A percentile compares a stretch with the other conserved stretches of the same genome.
These are phyloP conservation scores for Morpho helenor DNA, from an alignment of 2,888 invertebrate genomes.

Conservation along the genomic window DNA sequence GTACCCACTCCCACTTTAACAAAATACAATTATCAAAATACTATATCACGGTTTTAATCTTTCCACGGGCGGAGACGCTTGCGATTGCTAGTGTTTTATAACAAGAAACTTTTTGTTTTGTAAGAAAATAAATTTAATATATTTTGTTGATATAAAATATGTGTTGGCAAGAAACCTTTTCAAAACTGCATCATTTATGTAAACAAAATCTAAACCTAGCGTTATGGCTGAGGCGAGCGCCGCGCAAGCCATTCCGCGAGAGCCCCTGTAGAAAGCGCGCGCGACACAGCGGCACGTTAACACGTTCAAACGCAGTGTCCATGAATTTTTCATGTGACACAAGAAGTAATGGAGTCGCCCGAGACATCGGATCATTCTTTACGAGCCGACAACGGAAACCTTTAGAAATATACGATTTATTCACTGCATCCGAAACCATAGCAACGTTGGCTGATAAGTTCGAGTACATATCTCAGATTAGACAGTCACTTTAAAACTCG, in stretches of 20 bases:
- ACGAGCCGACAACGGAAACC: constrained; percentile 68
- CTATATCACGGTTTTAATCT: too few relatives aligned
- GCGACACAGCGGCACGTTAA: constrained; percentile 52
- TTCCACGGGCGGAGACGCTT: too few relatives aligned
- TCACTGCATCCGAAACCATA: constrained; percentile 19
- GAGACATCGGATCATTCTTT: constrained; percentile 75
- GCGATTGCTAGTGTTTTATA: too few relatives aligned
- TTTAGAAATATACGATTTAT: constrained; percentile 65
- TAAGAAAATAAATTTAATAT: too few relatives aligned
- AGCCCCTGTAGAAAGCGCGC: constrained; percentile 55
- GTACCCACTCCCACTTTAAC: too few relatives aligned
- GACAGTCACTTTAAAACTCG: too few relatives aligned
- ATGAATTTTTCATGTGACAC: constrained; percentile 76
- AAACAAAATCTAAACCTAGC: constrained; percentile 23
- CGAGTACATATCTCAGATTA: too few relatives aligned
- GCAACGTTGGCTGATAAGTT: too few relatives aligned
- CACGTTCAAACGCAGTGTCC: constrained; percentile 58
- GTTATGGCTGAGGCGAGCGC: constrained; percentile 25
- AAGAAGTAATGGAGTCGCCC: constrained; percentile 69
- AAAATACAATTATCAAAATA: too few relatives aligned
- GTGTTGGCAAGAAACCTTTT: background rate
- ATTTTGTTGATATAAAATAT: too few relatives aligned
- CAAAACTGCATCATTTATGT: background rate
- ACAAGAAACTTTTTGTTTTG: too few relatives aligned
- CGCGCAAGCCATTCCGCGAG: constrained; percentile 44